Base-by-base conservation (phyloP, 2,113 vertebrate species). In the Chaetura pelagica region DNA sequence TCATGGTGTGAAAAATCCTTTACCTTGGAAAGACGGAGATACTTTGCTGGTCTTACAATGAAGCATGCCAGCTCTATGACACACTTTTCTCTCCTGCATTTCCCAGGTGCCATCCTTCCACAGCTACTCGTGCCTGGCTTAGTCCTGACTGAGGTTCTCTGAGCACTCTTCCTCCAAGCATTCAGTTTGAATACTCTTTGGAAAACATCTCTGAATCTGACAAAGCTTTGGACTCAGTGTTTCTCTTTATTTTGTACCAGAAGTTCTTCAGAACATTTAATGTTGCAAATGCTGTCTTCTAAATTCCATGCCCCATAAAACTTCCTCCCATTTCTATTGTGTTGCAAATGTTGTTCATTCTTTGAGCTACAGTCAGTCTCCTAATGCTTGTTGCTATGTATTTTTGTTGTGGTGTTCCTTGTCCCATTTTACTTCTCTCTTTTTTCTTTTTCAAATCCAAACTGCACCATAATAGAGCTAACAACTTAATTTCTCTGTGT, bases 381-480 rank as follows among this genome's bases (percentile, higher is more conserved):
- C 30, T n/a, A 83, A 48, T 74, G 63, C 42, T 90, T 85, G 51
- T 83, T 7, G 2, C 62, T 83, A n/a, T 29, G 51, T 48, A 67
- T 84, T 86, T 85, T 86, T 92, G 29, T 71, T 86, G 52, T 58
- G n/a, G 1, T 5, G 40, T 9, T 12, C 85, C 90, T 82, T 68
- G 52, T 49, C 24, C 49, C 10, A 34, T 91, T 94, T 90, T 85
- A 22, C 49, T 84, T 83, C 83, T 27, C 35, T 76, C 19, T 77
- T 38, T 75, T 82, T 78, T 55, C 57, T 57, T 80, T 95, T 89
- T 80, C 38, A 71, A 63, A 77, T 81, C 59, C 46, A 87, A 64
- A 90, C 64, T 59, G 57, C 68, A 89, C 79, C 94, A 93, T 90
- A 96, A 95, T 93, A 90, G 78, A 88, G 42, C 84, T 95, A 94